Evolutionary conservation across 1,140 invertebrate genomes (phyloP).

Genomic region (Mya arenaria): DNA sequence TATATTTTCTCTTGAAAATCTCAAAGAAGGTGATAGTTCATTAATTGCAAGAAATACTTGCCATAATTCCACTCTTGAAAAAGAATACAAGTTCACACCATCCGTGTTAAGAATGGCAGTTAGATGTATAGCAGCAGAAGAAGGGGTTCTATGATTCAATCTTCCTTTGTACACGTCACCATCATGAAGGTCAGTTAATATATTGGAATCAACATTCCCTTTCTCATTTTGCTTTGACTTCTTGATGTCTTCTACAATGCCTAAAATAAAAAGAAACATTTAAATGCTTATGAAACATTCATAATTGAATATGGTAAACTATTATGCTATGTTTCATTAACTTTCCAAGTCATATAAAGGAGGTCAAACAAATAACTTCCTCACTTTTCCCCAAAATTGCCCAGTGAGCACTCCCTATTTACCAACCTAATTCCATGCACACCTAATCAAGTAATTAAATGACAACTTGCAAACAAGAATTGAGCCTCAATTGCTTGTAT

Average conservation of each 20-base stretch:
- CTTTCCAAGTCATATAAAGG: too few species aligned
- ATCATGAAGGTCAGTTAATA: slow-evolving; percentile 9
- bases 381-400: too few species aligned
- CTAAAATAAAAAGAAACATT: not conserved
- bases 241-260: not conserved
- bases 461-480: too few species aligned
- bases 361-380: too few species aligned
- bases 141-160: not conserved
- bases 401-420: too few species aligned
- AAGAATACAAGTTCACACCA: slow-evolving; percentile 58
- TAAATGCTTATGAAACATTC: not conserved
- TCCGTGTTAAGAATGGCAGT: slow-evolving; percentile 53
- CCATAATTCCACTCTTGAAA: slow-evolving; percentile 60
- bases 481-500: not conserved
- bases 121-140: slow-evolving; percentile 6
- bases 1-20: slow-evolving; percentile 59
- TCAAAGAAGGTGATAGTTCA: slow-evolving; percentile 39
- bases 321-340: too few species aligned
- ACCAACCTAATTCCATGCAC: too few species aligned
- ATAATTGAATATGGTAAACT: too few species aligned
- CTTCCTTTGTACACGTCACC: not conserved
- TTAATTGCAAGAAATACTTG: slow-evolving; percentile 57
- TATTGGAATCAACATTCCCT: not conserved
- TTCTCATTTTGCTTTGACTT: not conserved
- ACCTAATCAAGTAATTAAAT: too few species aligned